Evolutionary conservation across 2,797 vertebrate genomes (phyloP), one percentile per base, ranked within the genome.

Genomic region (Cossypha heuglini): DNA sequence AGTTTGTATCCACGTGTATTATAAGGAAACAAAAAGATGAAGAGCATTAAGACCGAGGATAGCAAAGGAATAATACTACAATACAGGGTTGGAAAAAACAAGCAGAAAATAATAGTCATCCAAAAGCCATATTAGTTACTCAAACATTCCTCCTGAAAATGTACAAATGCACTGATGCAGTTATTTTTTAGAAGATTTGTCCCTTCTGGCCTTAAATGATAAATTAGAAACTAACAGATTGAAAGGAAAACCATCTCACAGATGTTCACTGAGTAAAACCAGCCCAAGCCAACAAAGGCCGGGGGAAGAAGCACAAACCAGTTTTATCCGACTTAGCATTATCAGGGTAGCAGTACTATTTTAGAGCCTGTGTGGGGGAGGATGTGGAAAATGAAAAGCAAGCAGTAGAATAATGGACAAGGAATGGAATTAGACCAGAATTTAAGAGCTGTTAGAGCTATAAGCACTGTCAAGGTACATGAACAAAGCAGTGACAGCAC

Each of bases 321-420:
- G 76, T 92, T 94, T 92, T 91, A 94, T 91, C 89, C 6, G 31
- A 92, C 72, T 96, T 80, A 69, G 58, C 72, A 61, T 90, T 92
- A 96, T 77, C 89, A 83, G 92, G 77, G 66, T 88, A 55, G 61
- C 66, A 58, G 77, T 2, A 37, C 79, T 94, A 84, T 93, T 96
- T 94, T 86, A 91, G 89, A 94, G 62, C 62, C 73, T 81, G 38
- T 55, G 63, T 81, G 95, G 66, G 69, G 95, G 95, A 91, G 93
- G 91, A 86, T 17, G 73, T 7, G 66, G 79, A 93, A 94, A 95
- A 91, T 88, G 93, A 96, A 95, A 97, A 88, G 89, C 90, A 93
- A 94, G 94, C 96, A 91, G 83, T 93, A 96, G 94, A 96, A 95
- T 96, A 95, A 96, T 17, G 51, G 94, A 94, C 94, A 97, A 91